Percentiles rank a stretch among this genome's conserved stretches.
These are phyloP conservation scores for Chaetops frenatus DNA, from an alignment of 2,113 vertebrate genomes.

Conservation along the genomic window DNA sequence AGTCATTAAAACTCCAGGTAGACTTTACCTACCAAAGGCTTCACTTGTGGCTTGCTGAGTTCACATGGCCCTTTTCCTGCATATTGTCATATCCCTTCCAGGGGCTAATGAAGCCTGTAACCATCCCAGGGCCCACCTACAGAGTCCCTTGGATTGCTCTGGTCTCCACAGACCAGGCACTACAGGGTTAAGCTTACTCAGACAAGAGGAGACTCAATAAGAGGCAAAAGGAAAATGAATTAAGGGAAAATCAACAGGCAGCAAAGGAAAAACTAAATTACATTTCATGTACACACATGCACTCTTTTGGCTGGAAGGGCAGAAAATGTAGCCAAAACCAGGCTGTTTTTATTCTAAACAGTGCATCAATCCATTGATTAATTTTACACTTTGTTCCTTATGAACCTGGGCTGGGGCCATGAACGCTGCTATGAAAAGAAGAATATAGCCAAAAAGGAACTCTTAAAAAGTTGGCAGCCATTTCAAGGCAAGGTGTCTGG, in stretches of 20 bases:
- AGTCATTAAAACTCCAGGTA: conserved; percentile 47
- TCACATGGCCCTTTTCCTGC: not conserved
- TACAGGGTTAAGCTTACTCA: conserved; percentile 39
- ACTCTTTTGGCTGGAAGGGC: conserved; percentile 54
- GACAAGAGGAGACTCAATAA: conserved; percentile 24
- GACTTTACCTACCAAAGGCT: conserved; percentile 6
- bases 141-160: not conserved
- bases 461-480: conserved; percentile 44
- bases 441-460: conserved; percentile 60
- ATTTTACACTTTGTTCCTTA: conserved; percentile 66
- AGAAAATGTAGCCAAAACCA: conserved; percentile 44
- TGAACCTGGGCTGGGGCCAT: conserved; percentile 59
- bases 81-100: not conserved
- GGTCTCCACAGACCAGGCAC: not conserved
- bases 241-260: conserved; percentile 60
- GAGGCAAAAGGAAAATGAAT: conserved; percentile 63
- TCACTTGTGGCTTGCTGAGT: not conserved
- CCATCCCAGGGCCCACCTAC: not conserved
- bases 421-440: conserved; percentile 49
- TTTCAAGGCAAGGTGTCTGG: conserved; percentile 60
- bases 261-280: conserved; percentile 64
- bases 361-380: conserved; percentile 63
- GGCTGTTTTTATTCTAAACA: conserved; percentile 64
- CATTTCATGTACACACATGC: conserved; percentile 52
- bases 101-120: not conserved